Conservation (phyloP, 2,113 vertebrate genomes). For the Steatornis caripensis region DNA sequence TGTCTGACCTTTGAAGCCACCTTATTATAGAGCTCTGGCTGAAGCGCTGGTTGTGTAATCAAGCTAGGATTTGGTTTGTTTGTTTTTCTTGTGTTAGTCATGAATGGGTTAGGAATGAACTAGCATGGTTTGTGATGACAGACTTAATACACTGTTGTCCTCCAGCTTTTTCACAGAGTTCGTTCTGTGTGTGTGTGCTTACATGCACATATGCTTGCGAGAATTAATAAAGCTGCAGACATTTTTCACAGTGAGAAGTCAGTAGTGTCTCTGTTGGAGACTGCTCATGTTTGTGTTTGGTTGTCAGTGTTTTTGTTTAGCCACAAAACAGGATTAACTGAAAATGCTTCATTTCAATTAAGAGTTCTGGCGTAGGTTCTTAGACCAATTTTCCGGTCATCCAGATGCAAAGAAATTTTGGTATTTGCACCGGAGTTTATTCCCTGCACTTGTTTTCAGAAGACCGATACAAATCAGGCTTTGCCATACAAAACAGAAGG, state of each 20-base stretch:
- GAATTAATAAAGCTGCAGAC: background rate
- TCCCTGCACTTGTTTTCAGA: background rate
- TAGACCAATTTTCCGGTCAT: background rate
- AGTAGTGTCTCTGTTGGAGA: background rate
- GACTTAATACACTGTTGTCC: background rate
- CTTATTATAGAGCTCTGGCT: background rate
- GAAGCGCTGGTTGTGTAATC: background rate
- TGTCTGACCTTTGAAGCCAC: background rate
- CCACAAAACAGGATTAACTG: background rate
- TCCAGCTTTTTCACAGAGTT: background rate
- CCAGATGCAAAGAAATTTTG: background rate
- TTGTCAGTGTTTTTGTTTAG: background rate
- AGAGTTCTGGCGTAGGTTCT: background rate
- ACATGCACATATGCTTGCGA: background rate
- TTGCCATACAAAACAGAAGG: background rate
- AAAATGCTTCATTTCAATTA: background rate
- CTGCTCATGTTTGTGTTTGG: background rate
- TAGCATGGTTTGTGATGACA: background rate
- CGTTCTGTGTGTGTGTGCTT: background rate
- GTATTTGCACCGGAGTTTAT: background rate
- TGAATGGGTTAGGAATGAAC: conserved; percentile 28
- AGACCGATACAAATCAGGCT: background rate
- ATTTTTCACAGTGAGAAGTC: background rate
- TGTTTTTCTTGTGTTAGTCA: conserved; percentile 2
- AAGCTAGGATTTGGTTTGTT: background rate